Base-by-base conservation (phyloP, 2,888 invertebrate species). In the Cactoblastis cactorum region DNA sequence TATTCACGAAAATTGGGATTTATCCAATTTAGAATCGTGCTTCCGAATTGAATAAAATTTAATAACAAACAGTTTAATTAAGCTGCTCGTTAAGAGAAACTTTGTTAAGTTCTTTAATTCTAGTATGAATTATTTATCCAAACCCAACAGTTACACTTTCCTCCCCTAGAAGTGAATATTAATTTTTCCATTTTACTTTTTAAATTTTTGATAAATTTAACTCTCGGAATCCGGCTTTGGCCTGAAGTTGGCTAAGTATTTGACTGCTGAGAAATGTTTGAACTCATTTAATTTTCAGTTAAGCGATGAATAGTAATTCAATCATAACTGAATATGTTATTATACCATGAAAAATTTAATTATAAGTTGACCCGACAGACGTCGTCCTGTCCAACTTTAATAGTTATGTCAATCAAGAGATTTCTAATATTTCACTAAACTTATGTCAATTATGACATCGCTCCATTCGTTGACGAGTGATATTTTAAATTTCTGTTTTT, bases 61-160 rank as follows among this genome's bases (percentile, higher is more conserved):
- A 56, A 62, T 55, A 53, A 61, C 65, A 71, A 70, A 70, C 65
- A 70, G 61, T 69, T 69, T 66, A 59, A 66, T 72, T 70, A 65
- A 69, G 70, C 62, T 65, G 56, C 59, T 61, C 56, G 62, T 59
- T 64, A 62, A 55, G 58, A 55, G 59, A 58, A 73, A 69, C 63
- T 71, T 67, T 54, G 52, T 52, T 57, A 65, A 70, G 61, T 71
- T 73, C 68, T 73, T 72, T 69, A 70, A 73, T 67, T 73, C 62
- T 58, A 54, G 53, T 64, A 69, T 71, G 70, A 71, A 72, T 74
- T 71, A 71, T 71, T 71, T 66, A 71, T 69, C 56, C 59, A 59
- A 64, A 61, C 59, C 57, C 58, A 52, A 58, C 58, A 51, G 56
- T 67, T 59, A 62, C 58, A 62, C 59, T 58, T 63, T 52, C 56